Evolutionary conservation across 2,113 vertebrate species (phyloP), one percentile per base, ranked within the genome.

Genomic region (Leptobrachium ailaonicum): DNA sequence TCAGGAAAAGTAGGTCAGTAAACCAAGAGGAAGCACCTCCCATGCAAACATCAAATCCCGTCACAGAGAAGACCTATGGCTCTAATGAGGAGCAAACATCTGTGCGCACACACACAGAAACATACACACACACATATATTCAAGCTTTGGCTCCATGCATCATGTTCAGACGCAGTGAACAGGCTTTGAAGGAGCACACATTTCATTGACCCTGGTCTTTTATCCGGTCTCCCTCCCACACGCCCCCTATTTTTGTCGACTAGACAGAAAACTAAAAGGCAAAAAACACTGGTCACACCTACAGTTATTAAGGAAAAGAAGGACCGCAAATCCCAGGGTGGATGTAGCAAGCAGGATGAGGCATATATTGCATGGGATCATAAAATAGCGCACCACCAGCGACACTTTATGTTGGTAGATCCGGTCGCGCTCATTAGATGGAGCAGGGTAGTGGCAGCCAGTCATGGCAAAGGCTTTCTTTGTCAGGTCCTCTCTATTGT

Each of bases 261-360:
- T 71, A 68, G 74, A 53, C 60, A 14, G 58, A 60, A 40, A 44
- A 54, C 13, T 70, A 66, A 78, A 73, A 42, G 44, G 44, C 14
- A 32, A 2, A 43, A 72, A 76, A 73, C 32, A 63, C 13, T 64
- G 47, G 42, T 12, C 40, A 66, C 89, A 98, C 97, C 75, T 98
- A 99, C 97, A 98, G 89, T 96, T 97, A 87, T 96, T 97, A 91
- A 99, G 97, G 91, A 98, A 98, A 73, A 99, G 96, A 56, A 98
- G 94, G 70, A 96, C 95, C 0, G 97, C 97, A 41, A 98, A 96
- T 73, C 95, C 96, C 86, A 98, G 92, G 0, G 96, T 98, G 4
- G 96, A 95, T 0, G 92, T 95, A 84, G 97, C 97, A 92, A 98
- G 88, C 82, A 99, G 95, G 88, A 99, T 98, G 84, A 98, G 92